Evolutionary conservation across 2,113 vertebrate genomes (phyloP).

Genomic region (Nyctibius bracteatus): DNA sequence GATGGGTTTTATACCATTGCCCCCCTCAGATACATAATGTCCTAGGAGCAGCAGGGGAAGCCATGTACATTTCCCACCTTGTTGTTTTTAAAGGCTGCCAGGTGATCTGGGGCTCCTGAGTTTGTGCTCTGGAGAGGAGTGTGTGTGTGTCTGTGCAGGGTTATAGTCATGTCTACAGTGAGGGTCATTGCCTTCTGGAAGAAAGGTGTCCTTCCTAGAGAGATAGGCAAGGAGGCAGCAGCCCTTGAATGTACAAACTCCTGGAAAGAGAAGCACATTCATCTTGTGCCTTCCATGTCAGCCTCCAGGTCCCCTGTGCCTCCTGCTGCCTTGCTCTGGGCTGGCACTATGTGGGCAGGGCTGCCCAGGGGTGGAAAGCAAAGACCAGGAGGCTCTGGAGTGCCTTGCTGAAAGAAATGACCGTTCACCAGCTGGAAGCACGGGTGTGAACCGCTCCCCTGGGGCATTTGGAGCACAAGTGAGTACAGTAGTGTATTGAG

Average conservation of each 20-base stretch:
- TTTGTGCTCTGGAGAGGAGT: not conserved
- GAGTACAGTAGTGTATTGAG: not conserved
- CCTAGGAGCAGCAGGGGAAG: not conserved
- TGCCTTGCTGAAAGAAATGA: not conserved
- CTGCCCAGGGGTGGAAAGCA: not conserved
- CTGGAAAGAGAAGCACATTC: not conserved
- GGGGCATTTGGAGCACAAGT: not conserved
- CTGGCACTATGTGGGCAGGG: not conserved
- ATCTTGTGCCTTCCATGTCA: not conserved
- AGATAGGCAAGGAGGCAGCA: not conserved
- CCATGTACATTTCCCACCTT: accelerated
- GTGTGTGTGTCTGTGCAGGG: not conserved
- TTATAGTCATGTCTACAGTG: not conserved
- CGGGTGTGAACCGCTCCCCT: not conserved
- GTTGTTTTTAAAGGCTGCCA: not conserved
- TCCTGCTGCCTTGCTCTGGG: not conserved
- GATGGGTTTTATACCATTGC: not conserved
- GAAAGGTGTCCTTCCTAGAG: not conserved
- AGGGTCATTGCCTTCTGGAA: not conserved
- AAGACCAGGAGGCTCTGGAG: not conserved
- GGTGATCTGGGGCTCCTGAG: not conserved
- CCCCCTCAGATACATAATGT: not conserved
- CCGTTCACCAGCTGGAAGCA: not conserved
- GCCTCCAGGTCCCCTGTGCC: not conserved
- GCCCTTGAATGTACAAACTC: not conserved